Percentiles rank a stretch among this genome's conserved stretches.
These are phyloP conservation scores for Setophaga coronata DNA, from an alignment of 2,113 vertebrate genomes.

Conservation along the genomic window DNA sequence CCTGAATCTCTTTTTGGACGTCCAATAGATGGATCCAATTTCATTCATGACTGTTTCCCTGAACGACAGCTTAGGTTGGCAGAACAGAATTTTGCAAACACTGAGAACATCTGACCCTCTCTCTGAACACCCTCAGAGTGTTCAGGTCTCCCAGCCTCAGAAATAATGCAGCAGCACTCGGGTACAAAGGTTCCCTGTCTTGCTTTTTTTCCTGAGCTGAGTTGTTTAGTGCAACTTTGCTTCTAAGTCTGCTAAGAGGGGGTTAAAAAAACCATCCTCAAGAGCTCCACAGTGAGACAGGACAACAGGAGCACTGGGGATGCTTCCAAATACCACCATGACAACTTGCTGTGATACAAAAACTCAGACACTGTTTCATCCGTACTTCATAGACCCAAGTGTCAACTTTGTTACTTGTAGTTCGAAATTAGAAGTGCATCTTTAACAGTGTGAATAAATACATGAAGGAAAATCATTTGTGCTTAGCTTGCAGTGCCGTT, in stretches of 20 bases:
- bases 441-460: not conserved
- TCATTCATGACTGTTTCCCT: not conserved
- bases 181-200: accelerated
- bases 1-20: not conserved
- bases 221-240: not conserved
- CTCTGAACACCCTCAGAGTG: accelerated
- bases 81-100: not conserved
- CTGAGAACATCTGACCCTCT: not conserved
- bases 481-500: not conserved
- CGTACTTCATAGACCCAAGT: not conserved
- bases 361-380: not conserved
- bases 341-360: not conserved
- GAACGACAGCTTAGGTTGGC: not conserved
- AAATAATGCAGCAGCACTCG: not conserved
- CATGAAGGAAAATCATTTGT: not conserved
- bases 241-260: not conserved
- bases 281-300: not conserved
- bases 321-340: not conserved
- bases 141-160: not conserved
- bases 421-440: not conserved
- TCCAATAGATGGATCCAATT: not conserved
- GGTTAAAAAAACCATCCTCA: too few relatives aligned
- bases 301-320: not conserved
- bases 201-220: not conserved
- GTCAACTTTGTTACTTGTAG: not conserved